phyloP scores from a whole-genome alignment of 1,140 invertebrate genomes.

The Neotoxoptera formosana region DNA sequence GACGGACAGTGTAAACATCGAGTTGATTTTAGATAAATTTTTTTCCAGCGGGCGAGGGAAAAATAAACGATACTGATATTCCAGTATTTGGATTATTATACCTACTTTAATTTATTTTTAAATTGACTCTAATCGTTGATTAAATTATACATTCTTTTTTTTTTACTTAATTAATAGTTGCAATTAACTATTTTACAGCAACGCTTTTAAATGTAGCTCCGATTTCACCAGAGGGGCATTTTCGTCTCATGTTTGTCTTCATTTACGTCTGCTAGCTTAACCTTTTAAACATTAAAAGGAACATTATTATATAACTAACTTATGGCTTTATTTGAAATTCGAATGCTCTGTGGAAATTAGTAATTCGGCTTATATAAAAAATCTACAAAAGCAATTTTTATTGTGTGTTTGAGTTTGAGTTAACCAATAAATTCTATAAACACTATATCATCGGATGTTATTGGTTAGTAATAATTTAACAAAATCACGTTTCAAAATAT shows the following conservation, averaged over 20 bases:
- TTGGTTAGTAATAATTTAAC: not conserved
- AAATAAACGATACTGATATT: no score
- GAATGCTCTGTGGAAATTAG: not conserved
- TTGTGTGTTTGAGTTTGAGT: not conserved
- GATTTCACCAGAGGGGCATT: no score
- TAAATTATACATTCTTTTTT: no score
- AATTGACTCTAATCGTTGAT: no score
- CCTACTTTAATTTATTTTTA: no score
- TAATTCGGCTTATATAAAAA: not conserved
- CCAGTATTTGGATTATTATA: no score
- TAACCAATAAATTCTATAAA: not conserved
- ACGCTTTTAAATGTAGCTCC: no score
- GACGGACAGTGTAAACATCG: no score
- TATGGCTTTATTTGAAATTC: not conserved
- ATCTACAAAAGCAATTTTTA: not conserved
- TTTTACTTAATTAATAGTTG: no score
- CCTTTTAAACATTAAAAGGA: not conserved
- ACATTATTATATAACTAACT: not conserved
- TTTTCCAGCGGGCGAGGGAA: no score
- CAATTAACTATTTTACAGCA: no score
- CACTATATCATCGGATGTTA: not conserved
- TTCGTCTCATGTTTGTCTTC: not conserved
- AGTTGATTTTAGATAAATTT: no score
- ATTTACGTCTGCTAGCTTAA: not conserved
- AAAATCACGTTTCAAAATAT: not conserved